Evolutionary conservation across 2,888 invertebrate species (phyloP), one percentile per base, ranked within the genome.

Genomic region (Mesorhabditis spiculigera): DNA sequence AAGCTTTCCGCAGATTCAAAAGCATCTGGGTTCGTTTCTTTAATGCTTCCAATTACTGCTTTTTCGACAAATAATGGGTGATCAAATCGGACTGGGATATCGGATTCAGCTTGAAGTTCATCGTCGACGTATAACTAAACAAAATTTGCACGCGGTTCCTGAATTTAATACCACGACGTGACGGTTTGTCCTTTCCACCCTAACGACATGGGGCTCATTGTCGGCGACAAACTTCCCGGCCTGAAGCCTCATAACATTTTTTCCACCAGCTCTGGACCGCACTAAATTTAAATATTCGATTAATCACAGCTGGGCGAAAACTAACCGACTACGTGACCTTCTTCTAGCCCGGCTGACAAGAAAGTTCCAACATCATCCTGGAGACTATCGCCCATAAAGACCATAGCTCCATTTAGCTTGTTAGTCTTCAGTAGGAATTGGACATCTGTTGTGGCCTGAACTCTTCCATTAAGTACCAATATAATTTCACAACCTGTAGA

Each of bases 31-130:
- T 75, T 73, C 5, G 73, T 72, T 16, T 65, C 72, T 43, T 76
- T 73, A 4, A 70, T 61, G 4, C 71, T 74, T 4, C 85, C 85
- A 42, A 84, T 68, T 28, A 81, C 65, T 28, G 84, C 72, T 58
- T 75, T 73, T 69, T 84, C 84, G 5, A 81, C 79, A 16, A 81
- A 76, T 45, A 85, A 73, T 4, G 82, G 82, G 73, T 83, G 81
- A 66, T 76, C 78, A 71, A 82, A 82, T 65, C 81, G 74, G 13
- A 75, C 73, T 8, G 74, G 74, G 63, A 80, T 73, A 70, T 73
- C 75, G 16, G 78, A 74, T 41, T 75, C 71, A 10, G 70, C 68
- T 65, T 81, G 78, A 5, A 71, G 63, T 42, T 75, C 66, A 58
- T 78, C 75, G 63, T 83, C 82, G 64, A 83, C 75, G 62, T 68